Conservation (phyloP, 2,797 vertebrate species). For the Prionace glauca region DNA sequence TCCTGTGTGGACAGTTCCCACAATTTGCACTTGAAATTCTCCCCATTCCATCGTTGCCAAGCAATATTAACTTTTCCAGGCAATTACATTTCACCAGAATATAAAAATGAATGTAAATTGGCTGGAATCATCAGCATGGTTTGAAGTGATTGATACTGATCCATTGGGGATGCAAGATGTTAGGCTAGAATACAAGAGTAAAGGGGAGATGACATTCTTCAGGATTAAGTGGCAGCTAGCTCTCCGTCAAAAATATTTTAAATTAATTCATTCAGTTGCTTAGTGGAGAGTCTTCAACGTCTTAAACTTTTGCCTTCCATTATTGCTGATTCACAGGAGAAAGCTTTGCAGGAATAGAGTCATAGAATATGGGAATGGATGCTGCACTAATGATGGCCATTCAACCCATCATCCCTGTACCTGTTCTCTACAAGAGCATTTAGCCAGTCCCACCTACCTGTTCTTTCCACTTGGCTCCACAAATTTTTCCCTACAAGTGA, state of each 20-base stretch:
- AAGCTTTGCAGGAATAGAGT: not conserved
- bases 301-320: not conserved
- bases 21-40: not conserved
- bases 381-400: not conserved
- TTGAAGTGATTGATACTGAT: not conserved
- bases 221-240: not conserved
- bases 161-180: not conserved
- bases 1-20: not conserved
- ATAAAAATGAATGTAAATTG: not conserved
- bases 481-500: too few relatives aligned
- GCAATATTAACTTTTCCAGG: not conserved
- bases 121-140: not conserved
- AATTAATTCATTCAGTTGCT: not conserved
- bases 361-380: not conserved
- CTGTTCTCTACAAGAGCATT: too few relatives aligned
- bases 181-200: not conserved
- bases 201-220: not conserved
- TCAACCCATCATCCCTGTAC: not conserved
- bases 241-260: not conserved
- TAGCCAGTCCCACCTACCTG: too few relatives aligned
- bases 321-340: not conserved
- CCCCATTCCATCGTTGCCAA: not conserved
- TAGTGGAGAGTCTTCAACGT: not conserved
- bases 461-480: too few relatives aligned
- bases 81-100: not conserved